Conservation (phyloP, 2,888 invertebrate species). For the Dendrolimus pini region DNA sequence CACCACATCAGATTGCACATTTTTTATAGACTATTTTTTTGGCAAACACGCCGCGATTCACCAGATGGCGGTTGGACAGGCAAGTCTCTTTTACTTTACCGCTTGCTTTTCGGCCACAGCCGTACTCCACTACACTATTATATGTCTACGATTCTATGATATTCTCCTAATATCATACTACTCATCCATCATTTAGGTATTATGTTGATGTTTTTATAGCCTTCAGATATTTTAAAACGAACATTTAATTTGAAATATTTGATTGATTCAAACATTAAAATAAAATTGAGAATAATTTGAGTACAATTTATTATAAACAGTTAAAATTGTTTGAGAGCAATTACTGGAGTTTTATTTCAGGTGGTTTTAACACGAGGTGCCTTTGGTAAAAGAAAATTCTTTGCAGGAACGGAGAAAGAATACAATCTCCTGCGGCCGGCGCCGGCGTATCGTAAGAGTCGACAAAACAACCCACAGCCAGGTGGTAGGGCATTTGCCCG, state of each 20-base stretch:
- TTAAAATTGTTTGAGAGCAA: not conserved
- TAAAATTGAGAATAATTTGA: not conserved
- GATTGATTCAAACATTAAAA: too few relatives aligned
- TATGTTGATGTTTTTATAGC: constrained; percentile 2
- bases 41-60: too few relatives aligned
- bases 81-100: not conserved
- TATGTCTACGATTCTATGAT: constrained; percentile 3
- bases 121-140: constrained; percentile 7
- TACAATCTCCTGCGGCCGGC: too few relatives aligned
- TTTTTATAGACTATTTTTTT: too few relatives aligned
- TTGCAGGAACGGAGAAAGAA: too few relatives aligned
- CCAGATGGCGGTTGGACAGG: too few relatives aligned
- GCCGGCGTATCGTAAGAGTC: too few relatives aligned
- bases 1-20: too few relatives aligned
- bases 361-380: not conserved
- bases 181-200: constrained; percentile 3
- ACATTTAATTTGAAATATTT: not conserved
- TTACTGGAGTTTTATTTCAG: constrained; percentile 1
- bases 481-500: too few relatives aligned
- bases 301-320: not conserved
- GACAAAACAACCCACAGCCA: too few relatives aligned
- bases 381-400: too few relatives aligned
- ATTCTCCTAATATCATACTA: constrained; percentile 7
- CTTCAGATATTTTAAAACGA: not conserved
- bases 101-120: not conserved